phyloP scores from a whole-genome alignment of 2,888 invertebrate genomes.

The Adela reaumurella region DNA sequence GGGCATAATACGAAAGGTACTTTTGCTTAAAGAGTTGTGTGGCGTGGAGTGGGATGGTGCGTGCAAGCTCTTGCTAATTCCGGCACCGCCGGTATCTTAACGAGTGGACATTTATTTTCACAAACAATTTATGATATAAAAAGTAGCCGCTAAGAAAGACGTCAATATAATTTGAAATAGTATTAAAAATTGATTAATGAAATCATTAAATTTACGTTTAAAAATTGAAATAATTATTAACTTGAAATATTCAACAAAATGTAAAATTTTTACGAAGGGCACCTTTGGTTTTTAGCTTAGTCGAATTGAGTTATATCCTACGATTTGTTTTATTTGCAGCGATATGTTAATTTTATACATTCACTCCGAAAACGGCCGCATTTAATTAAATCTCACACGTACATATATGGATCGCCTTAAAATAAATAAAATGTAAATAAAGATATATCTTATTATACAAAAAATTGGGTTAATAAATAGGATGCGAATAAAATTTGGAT shows the following conservation, averaged over 20 bases:
- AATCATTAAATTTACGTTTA: slow-evolving; percentile 41
- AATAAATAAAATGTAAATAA: slow-evolving; percentile 52
- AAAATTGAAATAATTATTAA: slow-evolving; percentile 43
- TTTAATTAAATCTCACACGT: slow-evolving; percentile 28
- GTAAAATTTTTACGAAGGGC: slow-evolving; percentile 67
- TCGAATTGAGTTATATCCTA: slow-evolving; percentile 53
- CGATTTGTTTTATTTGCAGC: slow-evolving; percentile 47
- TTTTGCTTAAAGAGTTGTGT: too few species aligned
- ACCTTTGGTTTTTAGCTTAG: slow-evolving; percentile 84
- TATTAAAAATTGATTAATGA: slow-evolving; percentile 43
- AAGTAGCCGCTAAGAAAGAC: slow-evolving; percentile 44
- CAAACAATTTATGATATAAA: slow-evolving; percentile 27
- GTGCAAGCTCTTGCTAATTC: too few species aligned
- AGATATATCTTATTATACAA: slow-evolving; percentile 38
- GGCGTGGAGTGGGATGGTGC: too few species aligned
- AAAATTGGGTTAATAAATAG: slow-evolving; percentile 10
- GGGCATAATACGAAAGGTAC: too few species aligned
- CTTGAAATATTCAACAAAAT: slow-evolving; percentile 56
- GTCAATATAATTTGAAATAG: slow-evolving; percentile 57
- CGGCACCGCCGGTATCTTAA: slow-evolving; percentile 46
- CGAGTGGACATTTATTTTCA: slow-evolving; percentile 35
- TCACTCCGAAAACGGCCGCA: slow-evolving; percentile 47
- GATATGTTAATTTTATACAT: slow-evolving; percentile 32
- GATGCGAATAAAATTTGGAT: background rate
- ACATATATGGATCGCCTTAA: slow-evolving; percentile 30